Evolutionary conservation across 2,113 vertebrate species (phyloP), one percentile per base, ranked within the genome.

Genomic region (Scophthalmus maximus): DNA sequence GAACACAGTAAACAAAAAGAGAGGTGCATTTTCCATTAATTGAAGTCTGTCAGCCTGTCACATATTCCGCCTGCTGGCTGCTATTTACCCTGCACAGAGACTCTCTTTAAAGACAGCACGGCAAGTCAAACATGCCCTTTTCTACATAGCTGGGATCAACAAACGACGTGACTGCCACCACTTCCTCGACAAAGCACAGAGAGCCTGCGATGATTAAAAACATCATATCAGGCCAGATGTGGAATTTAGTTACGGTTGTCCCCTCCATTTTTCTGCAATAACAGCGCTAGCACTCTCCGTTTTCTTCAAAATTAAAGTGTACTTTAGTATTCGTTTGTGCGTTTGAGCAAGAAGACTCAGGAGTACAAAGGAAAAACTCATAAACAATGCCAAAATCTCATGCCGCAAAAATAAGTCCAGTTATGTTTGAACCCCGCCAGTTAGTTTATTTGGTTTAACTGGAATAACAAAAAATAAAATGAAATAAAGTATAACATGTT

Each of bases 1-100:
- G 93, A 95, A 95, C 94, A 95, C 89, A 92, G 95, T 96, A 94
- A 96, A 97, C 95, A 96, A 94, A 95, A 95, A 95, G n/a, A 46
- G 89, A 91, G 94, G 94, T 95, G 93, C 93, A 94, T 95, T 95
- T 93, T 74, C 93, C 93, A 92, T 95, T 95, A 95, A 95, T 95
- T 96, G 93, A 94, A 94, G 81, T 94, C 94, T 90, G 93, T 94
- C 93, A 92, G 94, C 88, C 92, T 89, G 91, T 79, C 93, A 93
- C 95, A 94, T 95, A 96, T 95, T 95, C 94, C 79, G 92, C 86
- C 86, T 89, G 88, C 87, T 92, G 91, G 91, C 84, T 96, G 95
- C 95, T 96, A 95, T 96, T 96, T 96, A 95, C 96, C 93, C 95
- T 95, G 91, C 92, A 89, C 90, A 94, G 94, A 94, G 93, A 90